Base-by-base conservation (phyloP, 2,113 vertebrate genomes). In the Tupaia chinensis region DNA sequence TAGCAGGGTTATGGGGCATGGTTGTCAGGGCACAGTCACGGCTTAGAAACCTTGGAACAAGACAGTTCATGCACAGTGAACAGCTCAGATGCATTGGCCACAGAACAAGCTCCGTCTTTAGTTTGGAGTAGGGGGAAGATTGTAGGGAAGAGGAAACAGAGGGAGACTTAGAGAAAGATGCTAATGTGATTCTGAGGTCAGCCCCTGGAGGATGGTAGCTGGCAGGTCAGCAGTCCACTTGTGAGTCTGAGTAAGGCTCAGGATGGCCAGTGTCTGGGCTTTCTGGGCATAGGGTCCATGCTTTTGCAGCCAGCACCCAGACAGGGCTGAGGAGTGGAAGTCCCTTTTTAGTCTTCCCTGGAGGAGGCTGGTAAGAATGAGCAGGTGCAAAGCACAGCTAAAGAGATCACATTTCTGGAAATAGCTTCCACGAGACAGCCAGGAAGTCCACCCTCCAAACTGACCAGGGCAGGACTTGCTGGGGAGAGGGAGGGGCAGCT, bases 391-490 rank as follows among this genome's bases (percentile, higher is more conserved):
- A 72, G 17, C 7, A 27, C 27, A 70, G 23, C n/a, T 65, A 87
- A 93, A 29, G 0, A 85, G 63, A 68, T 81, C 9, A 17, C 0
- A 0, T 7, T 44, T 89, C 78, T 29, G 20, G 70, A 77, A 44
- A 92, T 22, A 68, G 34, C 34, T 69, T 22, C 27, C 32, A 76
- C 17, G n/a, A 12, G 22, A 17, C 93, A 60, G n/a, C 10, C 32
- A 60, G 27, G 7, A 58, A 68, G 29, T 9, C 9, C 12, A n/a
- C 16, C 12, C 14, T 58, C 73, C 22, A 19, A 4, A 60, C 2
- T 23, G 8, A 65, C 27, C 1, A 2, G 0, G 1, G 27, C 5
- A 27, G 11, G 54, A 23, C 23, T 20, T 16, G 14, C 12, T 29
- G 44, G 29, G 16, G 66, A 22, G 2, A 60, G 9, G 13, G n/a